Base-by-base conservation (phyloP, 2,888 invertebrate species). In the Troides oblongomaculatus region DNA sequence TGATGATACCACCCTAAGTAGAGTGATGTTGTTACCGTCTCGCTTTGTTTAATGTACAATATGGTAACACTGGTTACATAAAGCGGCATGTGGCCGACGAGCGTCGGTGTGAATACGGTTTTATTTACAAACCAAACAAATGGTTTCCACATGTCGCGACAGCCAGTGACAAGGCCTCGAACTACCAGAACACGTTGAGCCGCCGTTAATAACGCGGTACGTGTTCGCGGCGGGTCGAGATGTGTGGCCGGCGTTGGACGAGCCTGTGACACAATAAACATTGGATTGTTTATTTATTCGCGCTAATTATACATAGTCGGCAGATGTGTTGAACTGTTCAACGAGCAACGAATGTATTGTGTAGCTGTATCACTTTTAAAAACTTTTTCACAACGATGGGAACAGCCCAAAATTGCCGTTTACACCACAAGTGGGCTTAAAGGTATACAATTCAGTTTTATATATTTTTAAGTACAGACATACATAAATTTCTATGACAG, bases 111-210 rank as follows among this genome's bases (percentile, higher is more conserved):
- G 81, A 81, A 82, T 80, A 81, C 82, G 76, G 74, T 87, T 87
- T 86, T 90, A 90, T 90, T 89, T 89, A 90, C 81, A 81, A 73
- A 81, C 81, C 84, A 86, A 85, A 88, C 90, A 89, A 92, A 88
- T 89, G 90, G 81, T 76, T 77, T 78, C 84, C 91, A 92, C 84
- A 92, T 92, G 91, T 85, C 87, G 88, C 84, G 85, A 81, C 84
- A 81, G 78, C 73, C 83, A 89, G 77, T 89, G 91, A 92, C 91
- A 92, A 90, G 90, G 90, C 73, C 87, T 81, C 70, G 63, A 53
- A 65, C 59, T 66, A 75, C 90, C 84, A 86, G 10, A 30, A 5
- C 76, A 75, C 43, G 4, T 25, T 70, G 84, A 81, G 46, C 82
- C 66, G 53, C 72, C 57, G 39, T 12, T 69, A 60, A 56, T 23